Base-by-base conservation (phyloP, 2,113 vertebrate species). In the Ceyx margarethae region DNA sequence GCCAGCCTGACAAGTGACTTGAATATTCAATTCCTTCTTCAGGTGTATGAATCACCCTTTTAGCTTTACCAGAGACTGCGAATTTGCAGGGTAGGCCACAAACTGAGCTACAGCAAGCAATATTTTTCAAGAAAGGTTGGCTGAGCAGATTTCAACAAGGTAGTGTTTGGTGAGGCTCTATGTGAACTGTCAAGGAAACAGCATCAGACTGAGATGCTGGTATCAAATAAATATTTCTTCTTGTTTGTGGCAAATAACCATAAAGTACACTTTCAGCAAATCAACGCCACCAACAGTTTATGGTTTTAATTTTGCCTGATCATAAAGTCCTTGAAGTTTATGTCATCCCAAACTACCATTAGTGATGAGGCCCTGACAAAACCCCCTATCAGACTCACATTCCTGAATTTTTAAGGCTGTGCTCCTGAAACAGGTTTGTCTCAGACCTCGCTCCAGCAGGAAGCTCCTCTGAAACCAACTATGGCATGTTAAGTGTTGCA, bases 1-100 rank as follows among this genome's bases (percentile, higher is more conserved):
- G 96, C 91, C 96, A 95, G 89, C 80, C 95, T 96, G 96, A 96
- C 91, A 96, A 95, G 95, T 95, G 95, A 90, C 87, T 94, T 83
- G 93, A 93, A 96, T 96, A 94, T 91, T 90, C 90, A 95, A 88
- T 95, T 94, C 92, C 66, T 85, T 91, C 95, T 96, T 91, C 81
- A 84, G 94, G 90, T 94, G 64, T 58, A 86, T 89, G 94, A 94
- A 95, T 95, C 94, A 86, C 80, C 81, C 74, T 84, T 83, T 91
- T 65, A 93, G 90, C 89, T 94, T 90, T 62, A 85, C 73, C 2
- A 11, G 65, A 6, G 54, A 85, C 50, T 10, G 28, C 43, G 46
- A 8, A 57, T 53, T 37, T 58, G 48, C 48, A 73, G 29, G 72
- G 46, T 28, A 50, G 53, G 56, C 43, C 40, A 84, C 60, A 58